Base-by-base conservation (phyloP, 1,140 invertebrate species). In the Brachionus koreanus region DNA sequence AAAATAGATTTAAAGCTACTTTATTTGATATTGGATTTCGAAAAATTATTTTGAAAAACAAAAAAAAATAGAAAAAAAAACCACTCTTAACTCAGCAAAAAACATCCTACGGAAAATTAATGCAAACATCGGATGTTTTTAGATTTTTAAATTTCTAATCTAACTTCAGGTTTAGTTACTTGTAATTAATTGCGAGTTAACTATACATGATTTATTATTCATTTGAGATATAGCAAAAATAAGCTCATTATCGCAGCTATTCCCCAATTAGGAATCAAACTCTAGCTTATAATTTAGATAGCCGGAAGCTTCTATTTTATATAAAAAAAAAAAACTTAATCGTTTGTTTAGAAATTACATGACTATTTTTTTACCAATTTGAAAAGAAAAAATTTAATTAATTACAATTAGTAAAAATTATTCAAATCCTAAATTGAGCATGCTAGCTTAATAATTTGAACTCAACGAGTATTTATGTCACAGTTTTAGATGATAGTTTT, bases 21-120 rank as follows among this genome's bases (percentile, higher is more conserved):
- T 57, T 57, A 19, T 57, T 57, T 57, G 49, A 57, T 57, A 57
- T 57, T 57, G 49, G 49, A 57, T 57, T 57, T 57, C 49, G 49
- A 57, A 57, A 57, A 57, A 9, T 57, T 19, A 6, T 42, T 10
- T 42, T 3, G 29, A 29, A 29, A 29, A 29, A 29, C 3, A 29
- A 3, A 29, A 29, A 29, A 25, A 57, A 29, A 29, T 29, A 29
- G 29, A 29, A 29, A 29, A 25, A 57, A 57, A 57, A 57, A 57
- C 6, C 49, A n/a, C 19, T 19, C 49, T 57, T 19, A 57, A 19
- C 49, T 57, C 9, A 57, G 49, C 19, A 9, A 9, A 25, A 57
- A 57, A 57, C 49, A 57, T 57, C 49, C 49, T 57, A 57, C 49
- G 49, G 49, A 57, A 57, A 57, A 57, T 57, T 23, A 57, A 57